Evolutionary conservation across 2,797 vertebrate genomes (phyloP).

Genomic region (Choloepus didactylus): DNA sequence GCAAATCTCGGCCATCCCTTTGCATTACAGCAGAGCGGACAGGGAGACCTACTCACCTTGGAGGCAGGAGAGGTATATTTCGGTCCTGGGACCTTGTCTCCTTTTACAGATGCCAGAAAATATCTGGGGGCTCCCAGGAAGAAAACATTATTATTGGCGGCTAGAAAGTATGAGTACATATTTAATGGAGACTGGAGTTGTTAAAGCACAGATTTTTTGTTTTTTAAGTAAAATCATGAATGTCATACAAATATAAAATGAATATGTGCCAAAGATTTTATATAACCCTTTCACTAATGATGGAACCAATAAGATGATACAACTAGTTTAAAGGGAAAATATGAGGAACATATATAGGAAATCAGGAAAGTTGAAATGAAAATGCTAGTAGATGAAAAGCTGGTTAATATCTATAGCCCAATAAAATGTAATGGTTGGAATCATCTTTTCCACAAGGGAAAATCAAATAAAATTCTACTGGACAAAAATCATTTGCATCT

Average conservation of each 20-base stretch:
- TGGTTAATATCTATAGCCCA: not conserved
- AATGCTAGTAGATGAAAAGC: constrained; percentile 15
- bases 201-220: constrained; percentile 1
- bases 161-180: constrained; percentile 9
- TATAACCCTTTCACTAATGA: constrained; percentile 5
- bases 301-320: constrained; percentile 22
- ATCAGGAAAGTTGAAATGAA: constrained; percentile 14
- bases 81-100: not conserved
- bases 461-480: not conserved
- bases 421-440: constrained; percentile 20
- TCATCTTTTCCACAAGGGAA: not conserved
- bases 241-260: constrained; percentile 21
- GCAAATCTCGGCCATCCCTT: not conserved
- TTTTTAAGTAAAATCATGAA: constrained; percentile 40
- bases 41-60: not conserved
- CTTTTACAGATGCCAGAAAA: constrained; percentile 7
- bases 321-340: constrained; percentile 37
- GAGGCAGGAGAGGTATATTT: not conserved
- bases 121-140: not conserved
- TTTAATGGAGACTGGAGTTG: not conserved
- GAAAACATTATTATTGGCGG: not conserved
- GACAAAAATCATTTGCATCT: constrained; percentile 6
- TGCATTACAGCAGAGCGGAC: not conserved
- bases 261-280: constrained; percentile 9
- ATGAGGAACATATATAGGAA: not conserved